Evolutionary conservation across 2,797 vertebrate genomes (phyloP).

Genomic region (Halcyon smyrnensis): DNA sequence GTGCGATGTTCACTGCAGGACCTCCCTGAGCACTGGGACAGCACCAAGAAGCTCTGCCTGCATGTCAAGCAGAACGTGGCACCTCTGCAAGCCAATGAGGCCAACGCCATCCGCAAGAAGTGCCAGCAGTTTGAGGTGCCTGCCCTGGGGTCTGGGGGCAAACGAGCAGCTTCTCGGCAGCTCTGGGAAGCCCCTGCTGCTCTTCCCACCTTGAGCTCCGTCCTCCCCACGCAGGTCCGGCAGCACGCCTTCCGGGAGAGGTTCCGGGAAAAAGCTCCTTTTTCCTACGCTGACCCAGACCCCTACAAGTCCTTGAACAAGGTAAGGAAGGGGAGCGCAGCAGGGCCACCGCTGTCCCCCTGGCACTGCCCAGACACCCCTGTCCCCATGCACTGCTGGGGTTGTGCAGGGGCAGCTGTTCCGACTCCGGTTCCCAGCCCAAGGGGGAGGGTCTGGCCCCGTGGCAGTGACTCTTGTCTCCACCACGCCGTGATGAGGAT

Average conservation of each 20-base stretch:
- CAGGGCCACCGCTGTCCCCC: neutral
- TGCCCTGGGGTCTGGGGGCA: rapidly evolving
- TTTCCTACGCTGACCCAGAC: constrained; percentile 42
- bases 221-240: constrained; percentile 25
- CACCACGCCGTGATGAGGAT: rapidly evolving
- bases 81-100: constrained; percentile 76
- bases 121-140: constrained; percentile 78
- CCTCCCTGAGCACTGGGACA: constrained; percentile 75
- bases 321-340: constrained; percentile 41
- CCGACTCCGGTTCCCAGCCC: neutral
- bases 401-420: neutral
- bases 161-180: rapidly evolving
- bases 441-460: neutral
- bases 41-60: constrained; percentile 77
- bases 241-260: constrained; percentile 74
- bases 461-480: neutral
- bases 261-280: constrained; percentile 75
- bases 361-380: neutral
- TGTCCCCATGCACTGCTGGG: rapidly evolving
- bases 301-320: constrained; percentile 75
- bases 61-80: constrained; percentile 68
- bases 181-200: rapidly evolving
- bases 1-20: constrained; percentile 37
- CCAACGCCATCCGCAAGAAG: constrained; percentile 60
- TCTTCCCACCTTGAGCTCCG: rapidly evolving